Evolutionary conservation across 2,797 vertebrate genomes (phyloP), one percentile per base, ranked within the genome.

Genomic region (Lates japonicus): DNA sequence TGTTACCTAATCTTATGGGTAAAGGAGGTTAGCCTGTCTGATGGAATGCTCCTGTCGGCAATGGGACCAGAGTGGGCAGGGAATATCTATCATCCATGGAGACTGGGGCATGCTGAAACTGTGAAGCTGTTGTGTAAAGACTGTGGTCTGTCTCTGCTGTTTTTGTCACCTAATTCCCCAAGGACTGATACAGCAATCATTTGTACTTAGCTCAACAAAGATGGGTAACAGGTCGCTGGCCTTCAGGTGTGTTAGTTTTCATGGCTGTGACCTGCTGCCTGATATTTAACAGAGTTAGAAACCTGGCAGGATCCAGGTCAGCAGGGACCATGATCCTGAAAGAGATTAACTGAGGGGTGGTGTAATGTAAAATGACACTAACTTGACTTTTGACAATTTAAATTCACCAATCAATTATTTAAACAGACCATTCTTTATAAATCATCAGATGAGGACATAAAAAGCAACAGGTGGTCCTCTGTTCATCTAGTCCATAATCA

Each of bases 201-300:
- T 91, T 92, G 87, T 93, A 93, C 92, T 94, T 93, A 94, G 86
- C 29, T 4, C 80, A 86, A 94, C 90, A 94, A 94, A 93, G 92
- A 80, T 87, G 70, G 76, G 81, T 88, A 91, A 86, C 92, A 75
- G 85, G 88, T 91, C 67, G 33, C 85, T n/a, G n/a, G n/a, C n/a
- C n/a, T n/a, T n/a, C 82, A 76, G 74, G 70, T 81, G 87, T 91
- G 85, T 94, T 92, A 13, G 78, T 74, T 94, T 93, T 91, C 90
- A 75, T 33, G 63, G 46, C 70, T 22, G 63, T 90, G 87, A 91
- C 87, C 84, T 83, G 84, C 84, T 87, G 87, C 80, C 78, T 94
- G 78, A 71, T 81, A 74, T 68, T 63, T 66, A 80, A 82, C 80
- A 68, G 63, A 85, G 81, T 78, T 60, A 65, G 61, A 85, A 87